Conservation (phyloP, 2,797 vertebrate genomes). For the Hozukius guyotensis region DNA sequence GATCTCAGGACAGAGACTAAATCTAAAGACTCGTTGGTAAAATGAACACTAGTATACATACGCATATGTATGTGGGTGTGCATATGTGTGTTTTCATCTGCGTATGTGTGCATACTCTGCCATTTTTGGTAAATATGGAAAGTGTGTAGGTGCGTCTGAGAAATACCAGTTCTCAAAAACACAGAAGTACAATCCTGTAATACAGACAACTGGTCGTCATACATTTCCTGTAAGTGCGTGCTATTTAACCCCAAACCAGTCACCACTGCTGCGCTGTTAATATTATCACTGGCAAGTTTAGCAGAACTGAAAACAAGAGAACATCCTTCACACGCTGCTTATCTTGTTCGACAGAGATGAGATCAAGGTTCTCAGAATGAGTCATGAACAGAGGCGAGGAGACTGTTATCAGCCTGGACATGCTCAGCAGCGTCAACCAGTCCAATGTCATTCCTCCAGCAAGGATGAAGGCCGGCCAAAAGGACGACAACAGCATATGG, state of each 20-base stretch:
- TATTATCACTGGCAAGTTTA: not conserved
- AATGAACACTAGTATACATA: not conserved
- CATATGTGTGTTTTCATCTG: not conserved
- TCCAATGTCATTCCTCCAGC: not conserved
- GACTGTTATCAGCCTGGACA: not conserved
- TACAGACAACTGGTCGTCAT: not conserved
- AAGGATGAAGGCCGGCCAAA: not conserved
- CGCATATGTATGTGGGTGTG: not conserved
- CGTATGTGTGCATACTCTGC: not conserved
- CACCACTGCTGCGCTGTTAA: not conserved
- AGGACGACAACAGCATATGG: not conserved
- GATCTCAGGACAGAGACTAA: not conserved
- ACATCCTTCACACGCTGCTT: not conserved
- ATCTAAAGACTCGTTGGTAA: not conserved
- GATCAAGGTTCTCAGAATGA: conserved; percentile 19
- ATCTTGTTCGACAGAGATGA: not conserved
- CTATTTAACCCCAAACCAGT: not conserved
- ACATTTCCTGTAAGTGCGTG: conserved; percentile 15
- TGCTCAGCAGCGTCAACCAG: not conserved
- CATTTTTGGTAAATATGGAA: not conserved
- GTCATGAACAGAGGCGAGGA: not conserved
- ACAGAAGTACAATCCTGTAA: not conserved
- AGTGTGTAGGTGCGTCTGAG: not conserved
- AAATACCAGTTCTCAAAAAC: not conserved
- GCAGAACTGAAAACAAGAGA: not conserved